These are phyloP conservation scores for Sternotherus odoratus DNA, from an alignment of 2,797 vertebrate genomes.

Conservation along the genomic window DNA sequence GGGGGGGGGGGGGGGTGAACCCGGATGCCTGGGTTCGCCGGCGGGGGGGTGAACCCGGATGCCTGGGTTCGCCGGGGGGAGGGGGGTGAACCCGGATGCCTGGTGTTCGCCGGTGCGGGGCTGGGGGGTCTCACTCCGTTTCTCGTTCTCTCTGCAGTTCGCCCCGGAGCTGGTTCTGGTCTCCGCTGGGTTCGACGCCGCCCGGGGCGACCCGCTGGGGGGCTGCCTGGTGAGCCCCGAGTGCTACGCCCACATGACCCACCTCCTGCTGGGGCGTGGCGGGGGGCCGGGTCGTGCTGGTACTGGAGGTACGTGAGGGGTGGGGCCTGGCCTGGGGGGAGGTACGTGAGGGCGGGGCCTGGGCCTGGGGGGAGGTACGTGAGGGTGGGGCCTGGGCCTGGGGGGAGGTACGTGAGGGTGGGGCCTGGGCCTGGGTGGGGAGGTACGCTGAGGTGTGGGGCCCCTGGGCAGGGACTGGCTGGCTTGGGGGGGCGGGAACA, in stretches of 20 bases:
- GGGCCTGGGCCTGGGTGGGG: not conserved
- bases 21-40: too few species aligned
- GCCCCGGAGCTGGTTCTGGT: conserved; percentile 90
- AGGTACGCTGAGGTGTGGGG: too few species aligned
- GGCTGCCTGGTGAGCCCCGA: conserved; percentile 89
- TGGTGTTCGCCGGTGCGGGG: too few species aligned
- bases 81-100: too few species aligned
- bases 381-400: not conserved
- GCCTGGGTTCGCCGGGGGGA: too few species aligned
- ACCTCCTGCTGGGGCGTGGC: conserved; percentile 89
- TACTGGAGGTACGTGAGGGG: conserved; percentile 87
- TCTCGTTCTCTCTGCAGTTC: conserved; percentile 79
- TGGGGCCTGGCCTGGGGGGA: too few species aligned
- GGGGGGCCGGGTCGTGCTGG: conserved; percentile 85
- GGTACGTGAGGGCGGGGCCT: not conserved
- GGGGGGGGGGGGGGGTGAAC: too few species aligned
- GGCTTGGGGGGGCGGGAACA: too few species aligned
- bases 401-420: too few species aligned
- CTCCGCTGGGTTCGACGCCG: conserved; percentile 93
- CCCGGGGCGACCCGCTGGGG: conserved; percentile 90
- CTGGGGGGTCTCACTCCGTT: not conserved
- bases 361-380: too few species aligned
- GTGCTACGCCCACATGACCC: conserved; percentile 92
- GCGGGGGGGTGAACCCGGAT: too few species aligned
- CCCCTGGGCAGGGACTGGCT: not conserved